Evolutionary conservation across 2,113 vertebrate genomes (phyloP), one percentile per base, ranked within the genome.

Genomic region (Hydrolagus affinis): DNA sequence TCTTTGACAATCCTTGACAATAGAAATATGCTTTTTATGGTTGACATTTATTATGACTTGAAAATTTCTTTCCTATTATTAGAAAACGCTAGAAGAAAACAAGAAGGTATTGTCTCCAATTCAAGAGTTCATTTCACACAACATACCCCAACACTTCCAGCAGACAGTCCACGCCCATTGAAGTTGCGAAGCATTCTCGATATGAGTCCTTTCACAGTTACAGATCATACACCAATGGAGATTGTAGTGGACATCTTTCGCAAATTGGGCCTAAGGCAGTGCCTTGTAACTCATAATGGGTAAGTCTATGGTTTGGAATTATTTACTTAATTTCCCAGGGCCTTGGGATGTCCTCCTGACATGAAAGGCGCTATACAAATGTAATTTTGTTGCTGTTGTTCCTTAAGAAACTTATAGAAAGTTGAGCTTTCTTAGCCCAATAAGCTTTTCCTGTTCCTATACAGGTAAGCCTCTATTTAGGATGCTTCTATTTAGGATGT

Each of bases 171-270:
- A 17, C 95, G 97, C 1, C 97, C 97, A 4, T 88, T 99, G 89
- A 99, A 99, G 85, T 95, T 99, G 11, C 94, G 98, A 90, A 97
- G 96, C 92, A 99, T 99, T 88, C 95, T 99, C 80, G 98, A 99
- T 89, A 98, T 99, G 97, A 99, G 97, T 89, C 98, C 98, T 75
- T 99, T 99, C 90, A 99, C 98, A 2, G 97, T 99, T 90, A 99
- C 97, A 0, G 98, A 99, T 92, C 98, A 99, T 91, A 99, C 97
- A 0, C 98, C 98, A 28, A 99, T 99, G 98, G 98, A 99, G 92
- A 99, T 99, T 11, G 98, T 99, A 91, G 97, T 99, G 91, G 98
- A 99, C 90, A 99, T 99, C 89, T 99, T 99, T 93, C 94, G 98
- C 23, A 99, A 99, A 90, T 91, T 99, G 88, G 98, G 98, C 7